A percentile compares a stretch with the other conserved stretches of the same genome.
Conservation (phyloP, 1,140 invertebrate species). For the Lucilia cuprina region DNA sequence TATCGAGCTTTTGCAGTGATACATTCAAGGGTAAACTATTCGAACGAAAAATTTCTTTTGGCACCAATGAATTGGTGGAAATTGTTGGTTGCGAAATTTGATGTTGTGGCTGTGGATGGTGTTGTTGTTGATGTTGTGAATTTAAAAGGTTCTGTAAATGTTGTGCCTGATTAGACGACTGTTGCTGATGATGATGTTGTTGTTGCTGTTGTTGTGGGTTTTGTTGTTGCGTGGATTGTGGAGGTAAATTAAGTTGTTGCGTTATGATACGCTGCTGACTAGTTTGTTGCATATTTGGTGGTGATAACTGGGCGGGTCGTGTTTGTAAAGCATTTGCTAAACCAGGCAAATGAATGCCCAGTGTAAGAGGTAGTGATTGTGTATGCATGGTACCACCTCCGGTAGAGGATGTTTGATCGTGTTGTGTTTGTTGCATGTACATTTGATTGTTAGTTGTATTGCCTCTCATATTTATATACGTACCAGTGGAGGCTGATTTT, state of each 20-base stretch:
- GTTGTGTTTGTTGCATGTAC: slow-evolving; percentile 44
- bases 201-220: slow-evolving; percentile 45
- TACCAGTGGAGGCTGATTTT: slow-evolving; percentile 57
- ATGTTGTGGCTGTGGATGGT: slow-evolving; percentile 28
- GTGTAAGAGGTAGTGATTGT: slow-evolving; percentile 48
- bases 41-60: slow-evolving; percentile 67
- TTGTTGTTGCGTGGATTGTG: slow-evolving; percentile 43
- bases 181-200: slow-evolving; percentile 39
- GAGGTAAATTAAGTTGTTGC: slow-evolving; percentile 40
- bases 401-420: slow-evolving; percentile 38
- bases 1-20: slow-evolving; percentile 51
- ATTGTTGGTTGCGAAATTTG: not conserved
- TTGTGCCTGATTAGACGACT: not conserved
- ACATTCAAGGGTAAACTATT: slow-evolving; percentile 68
- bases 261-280: slow-evolving; percentile 40
- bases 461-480: slow-evolving; percentile 52
- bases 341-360: slow-evolving; percentile 47
- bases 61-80: slow-evolving; percentile 40
- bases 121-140: slow-evolving; percentile 35
- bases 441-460: slow-evolving; percentile 43
- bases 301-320: slow-evolving; percentile 38
- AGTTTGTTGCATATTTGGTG: slow-evolving; percentile 40
- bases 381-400: slow-evolving; percentile 19
- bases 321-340: slow-evolving; percentile 36
- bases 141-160: slow-evolving; percentile 1